These are phyloP conservation scores for Danaus melanippus DNA, from an alignment of 1,140 invertebrate genomes.

Conservation along the genomic window DNA sequence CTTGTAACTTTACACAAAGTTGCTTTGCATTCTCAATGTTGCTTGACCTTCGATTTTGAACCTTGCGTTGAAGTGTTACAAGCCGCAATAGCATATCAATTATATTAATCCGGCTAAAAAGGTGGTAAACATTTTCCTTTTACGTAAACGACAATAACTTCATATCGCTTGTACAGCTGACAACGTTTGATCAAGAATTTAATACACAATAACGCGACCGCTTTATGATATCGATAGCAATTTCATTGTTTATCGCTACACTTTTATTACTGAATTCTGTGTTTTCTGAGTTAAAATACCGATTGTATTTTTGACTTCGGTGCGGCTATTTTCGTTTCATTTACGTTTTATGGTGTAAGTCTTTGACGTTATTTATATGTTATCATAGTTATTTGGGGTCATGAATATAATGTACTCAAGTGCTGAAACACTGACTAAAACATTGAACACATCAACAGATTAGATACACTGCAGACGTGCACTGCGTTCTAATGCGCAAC, in stretches of 20 bases:
- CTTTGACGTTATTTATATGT: no score
- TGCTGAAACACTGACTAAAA: no score
- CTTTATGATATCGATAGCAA: conserved; percentile 24
- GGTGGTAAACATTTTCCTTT: conserved; percentile 19
- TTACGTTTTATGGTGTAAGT: no score
- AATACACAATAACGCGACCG: conserved; percentile 35
- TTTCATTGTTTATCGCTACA: conserved; percentile 20
- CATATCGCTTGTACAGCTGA: conserved; percentile 28
- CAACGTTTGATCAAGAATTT: conserved; percentile 46
- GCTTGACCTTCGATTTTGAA: conserved; percentile 8
- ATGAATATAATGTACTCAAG: no score
- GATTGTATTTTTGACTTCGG: no score
- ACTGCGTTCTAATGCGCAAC: conserved; percentile 8
- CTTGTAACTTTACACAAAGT: conserved; percentile 17
- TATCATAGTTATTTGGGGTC: no score
- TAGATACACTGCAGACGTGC: conserved; percentile 18
- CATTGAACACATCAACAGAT: background rate
- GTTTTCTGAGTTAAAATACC: conserved; percentile 1
- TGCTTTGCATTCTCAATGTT: conserved; percentile 11
- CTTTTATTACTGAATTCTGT: conserved; percentile 18
- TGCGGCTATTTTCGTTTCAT: no score
- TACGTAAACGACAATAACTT: conserved; percentile 40
- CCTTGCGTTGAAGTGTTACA: conserved; percentile 12
- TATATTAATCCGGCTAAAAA: conserved; percentile 1
- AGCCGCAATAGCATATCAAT: background rate